Evolutionary conservation across 2,888 invertebrate species (phyloP).

Genomic region (Agriotes lineatus): DNA sequence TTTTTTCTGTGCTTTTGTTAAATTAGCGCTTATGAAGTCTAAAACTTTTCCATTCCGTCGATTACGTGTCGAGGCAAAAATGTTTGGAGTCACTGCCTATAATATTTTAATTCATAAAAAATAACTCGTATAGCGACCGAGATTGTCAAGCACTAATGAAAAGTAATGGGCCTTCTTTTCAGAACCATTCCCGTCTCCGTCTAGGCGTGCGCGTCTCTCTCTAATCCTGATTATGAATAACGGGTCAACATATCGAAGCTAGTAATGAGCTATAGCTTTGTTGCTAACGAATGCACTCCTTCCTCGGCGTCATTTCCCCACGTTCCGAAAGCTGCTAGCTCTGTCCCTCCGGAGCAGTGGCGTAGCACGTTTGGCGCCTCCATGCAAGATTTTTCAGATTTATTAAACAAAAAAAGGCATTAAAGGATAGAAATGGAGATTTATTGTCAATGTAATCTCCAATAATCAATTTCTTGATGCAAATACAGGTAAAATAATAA

Average conservation of each 20-base stretch:
- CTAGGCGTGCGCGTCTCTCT: constrained; percentile 26
- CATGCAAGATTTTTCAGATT: too few relatives aligned
- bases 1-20: too few relatives aligned
- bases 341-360: not conserved
- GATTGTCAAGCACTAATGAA: constrained; percentile 56
- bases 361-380: too few relatives aligned
- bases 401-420: too few relatives aligned
- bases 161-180: constrained; percentile 57
- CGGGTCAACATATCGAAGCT: constrained; percentile 35
- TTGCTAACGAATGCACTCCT: constrained; percentile 11
- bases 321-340: not conserved
- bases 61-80: not conserved
- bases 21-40: too few relatives aligned
- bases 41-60: not conserved
- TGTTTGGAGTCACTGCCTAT: constrained; percentile 10
- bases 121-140: constrained; percentile 28
- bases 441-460: too few relatives aligned
- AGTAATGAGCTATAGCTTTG: constrained; percentile 23
- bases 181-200: constrained; percentile 35
- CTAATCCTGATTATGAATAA: constrained; percentile 50
- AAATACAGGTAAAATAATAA: too few relatives aligned
- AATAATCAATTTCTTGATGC: too few relatives aligned
- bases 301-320: constrained; percentile 4
- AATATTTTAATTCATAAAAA: constrained; percentile 30
- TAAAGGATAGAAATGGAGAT: too few relatives aligned